A percentile compares a stretch with the other conserved stretches of the same genome.
phyloP scores from a whole-genome alignment of 2,797 vertebrate species.

The Echiichthys vipera region DNA sequence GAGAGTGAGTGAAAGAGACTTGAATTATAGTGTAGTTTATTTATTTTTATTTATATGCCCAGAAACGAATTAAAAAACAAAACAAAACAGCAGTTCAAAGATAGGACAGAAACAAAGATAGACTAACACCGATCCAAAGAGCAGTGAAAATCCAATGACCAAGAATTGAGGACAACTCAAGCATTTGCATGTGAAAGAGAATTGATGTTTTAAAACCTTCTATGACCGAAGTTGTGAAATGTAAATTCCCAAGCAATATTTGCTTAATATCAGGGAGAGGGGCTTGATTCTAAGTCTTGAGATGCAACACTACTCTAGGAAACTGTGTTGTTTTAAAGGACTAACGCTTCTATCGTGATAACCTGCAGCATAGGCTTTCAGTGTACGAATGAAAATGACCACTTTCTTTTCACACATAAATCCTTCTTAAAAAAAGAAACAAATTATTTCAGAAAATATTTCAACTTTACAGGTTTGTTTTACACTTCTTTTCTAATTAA shows the following conservation, averaged over 20 bases:
- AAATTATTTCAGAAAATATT: no score
- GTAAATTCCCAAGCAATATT: neutral
- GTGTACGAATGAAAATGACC: neutral
- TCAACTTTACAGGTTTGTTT: no score
- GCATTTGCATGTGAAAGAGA: neutral
- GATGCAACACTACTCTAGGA: neutral
- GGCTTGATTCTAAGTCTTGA: no score
- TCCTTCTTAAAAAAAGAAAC: neutral
- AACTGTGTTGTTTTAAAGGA: neutral
- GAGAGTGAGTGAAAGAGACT: slow-evolving; percentile 9
- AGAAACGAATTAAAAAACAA: neutral
- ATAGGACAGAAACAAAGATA: neutral
- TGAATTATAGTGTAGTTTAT: slow-evolving; percentile 11
- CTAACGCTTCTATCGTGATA: neutral
- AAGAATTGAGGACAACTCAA: neutral
- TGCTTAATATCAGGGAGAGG: no score
- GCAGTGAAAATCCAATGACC: neutral
- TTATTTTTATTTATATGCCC: neutral
- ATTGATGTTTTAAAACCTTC: neutral
- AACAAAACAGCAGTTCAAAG: neutral
- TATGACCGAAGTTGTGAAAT: no score
- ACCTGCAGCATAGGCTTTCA: neutral
- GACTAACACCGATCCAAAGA: neutral
- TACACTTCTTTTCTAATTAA: no score
- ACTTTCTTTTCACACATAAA: neutral